These are phyloP conservation scores for Ruditapes philippinarum DNA, from an alignment of 1,140 invertebrate genomes.

Conservation along the genomic window DNA sequence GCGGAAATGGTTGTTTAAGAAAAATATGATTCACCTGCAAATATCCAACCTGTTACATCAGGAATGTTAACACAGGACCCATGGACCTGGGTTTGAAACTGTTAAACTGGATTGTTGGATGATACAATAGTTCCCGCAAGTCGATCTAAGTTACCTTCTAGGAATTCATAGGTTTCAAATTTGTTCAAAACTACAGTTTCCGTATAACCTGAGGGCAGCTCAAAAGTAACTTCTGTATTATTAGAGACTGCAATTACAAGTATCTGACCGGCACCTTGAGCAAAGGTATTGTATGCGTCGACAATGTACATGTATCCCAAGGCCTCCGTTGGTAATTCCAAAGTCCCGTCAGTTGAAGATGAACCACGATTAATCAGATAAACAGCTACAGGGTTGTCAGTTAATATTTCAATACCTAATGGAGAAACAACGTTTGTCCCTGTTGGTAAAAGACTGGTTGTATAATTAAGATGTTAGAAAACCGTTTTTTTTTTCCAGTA, in stretches of 20 bases:
- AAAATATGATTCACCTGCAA: too few species aligned
- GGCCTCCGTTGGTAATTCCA: background rate
- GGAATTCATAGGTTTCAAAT: background rate
- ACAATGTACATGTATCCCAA: background rate
- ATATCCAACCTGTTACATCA: too few species aligned
- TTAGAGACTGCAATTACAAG: background rate
- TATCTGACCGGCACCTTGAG: background rate
- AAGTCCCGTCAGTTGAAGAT: background rate
- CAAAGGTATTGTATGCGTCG: background rate
- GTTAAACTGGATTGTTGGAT: background rate
- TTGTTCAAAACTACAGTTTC: background rate
- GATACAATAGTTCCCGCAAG: background rate
- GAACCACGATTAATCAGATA: background rate
- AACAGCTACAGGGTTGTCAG: background rate
- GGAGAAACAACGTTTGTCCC: background rate
- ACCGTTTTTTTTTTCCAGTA: too few species aligned
- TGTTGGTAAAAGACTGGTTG: background rate
- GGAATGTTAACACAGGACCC: too few species aligned
- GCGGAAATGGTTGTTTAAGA: too few species aligned
- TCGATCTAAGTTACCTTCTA: background rate
- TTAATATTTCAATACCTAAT: background rate
- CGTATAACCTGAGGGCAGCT: background rate
- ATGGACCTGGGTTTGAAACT: too few species aligned
- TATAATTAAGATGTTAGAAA: background rate
- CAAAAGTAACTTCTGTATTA: background rate